Percentiles rank a stretch among this genome's conserved stretches.
Conservation (phyloP, 2,797 vertebrate genomes). For the Fistularia tabacaria region DNA sequence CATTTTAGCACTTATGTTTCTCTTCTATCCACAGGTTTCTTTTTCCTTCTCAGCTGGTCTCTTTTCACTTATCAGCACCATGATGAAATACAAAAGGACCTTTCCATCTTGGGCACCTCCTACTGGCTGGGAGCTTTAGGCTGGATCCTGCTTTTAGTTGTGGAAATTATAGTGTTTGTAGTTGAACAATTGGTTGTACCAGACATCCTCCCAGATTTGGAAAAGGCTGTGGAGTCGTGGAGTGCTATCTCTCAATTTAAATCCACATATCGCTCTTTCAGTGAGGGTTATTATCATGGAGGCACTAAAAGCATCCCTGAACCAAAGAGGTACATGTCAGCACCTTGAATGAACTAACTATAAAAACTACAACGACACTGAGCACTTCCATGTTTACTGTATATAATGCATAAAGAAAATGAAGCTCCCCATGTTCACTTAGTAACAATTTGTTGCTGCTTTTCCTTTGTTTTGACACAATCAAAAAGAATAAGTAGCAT, state of each 20-base stretch:
- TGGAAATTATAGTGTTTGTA: constrained; percentile 53
- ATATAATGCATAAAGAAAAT: neutral
- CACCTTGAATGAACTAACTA: constrained; percentile 36
- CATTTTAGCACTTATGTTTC: constrained; percentile 18
- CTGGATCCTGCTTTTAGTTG: constrained; percentile 62
- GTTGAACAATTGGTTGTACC: constrained; percentile 66
- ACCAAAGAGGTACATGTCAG: constrained; percentile 43
- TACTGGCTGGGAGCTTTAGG: constrained; percentile 72
- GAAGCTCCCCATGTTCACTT: too few species aligned
- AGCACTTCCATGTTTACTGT: constrained; percentile 31
- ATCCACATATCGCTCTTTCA: constrained; percentile 28
- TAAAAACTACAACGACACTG: neutral
- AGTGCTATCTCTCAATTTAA: constrained; percentile 23
- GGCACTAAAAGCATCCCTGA: constrained; percentile 3
- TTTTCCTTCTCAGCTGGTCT: constrained; percentile 78
- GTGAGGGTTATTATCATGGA: constrained; percentile 36
- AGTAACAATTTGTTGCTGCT: neutral
- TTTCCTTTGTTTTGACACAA: too few species aligned
- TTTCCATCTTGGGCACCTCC: constrained; percentile 65
- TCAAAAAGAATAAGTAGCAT: too few species aligned
- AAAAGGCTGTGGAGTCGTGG: constrained; percentile 52
- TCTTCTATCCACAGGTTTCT: constrained; percentile 68
- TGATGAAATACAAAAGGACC: constrained; percentile 61
- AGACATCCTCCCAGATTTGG: constrained; percentile 65
- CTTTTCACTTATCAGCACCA: constrained; percentile 74